These are phyloP conservation scores for Sparidentex hasta DNA, from an alignment of 2,797 vertebrate species.

Conservation along the genomic window DNA sequence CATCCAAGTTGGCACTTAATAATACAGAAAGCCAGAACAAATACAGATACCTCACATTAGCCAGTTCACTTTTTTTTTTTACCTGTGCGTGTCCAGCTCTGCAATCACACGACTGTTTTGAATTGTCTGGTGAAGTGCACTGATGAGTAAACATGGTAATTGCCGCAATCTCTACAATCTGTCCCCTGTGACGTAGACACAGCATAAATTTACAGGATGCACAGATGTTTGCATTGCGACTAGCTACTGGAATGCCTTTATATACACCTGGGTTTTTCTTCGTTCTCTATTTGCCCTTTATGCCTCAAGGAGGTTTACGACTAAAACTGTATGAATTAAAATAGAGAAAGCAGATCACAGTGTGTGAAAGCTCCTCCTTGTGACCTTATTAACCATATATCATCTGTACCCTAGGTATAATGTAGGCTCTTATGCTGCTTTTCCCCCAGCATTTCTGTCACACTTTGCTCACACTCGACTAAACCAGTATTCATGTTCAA, in stretches of 20 bases:
- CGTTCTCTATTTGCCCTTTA: not conserved
- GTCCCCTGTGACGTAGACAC: not conserved
- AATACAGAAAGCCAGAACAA: not conserved
- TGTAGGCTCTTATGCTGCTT: not conserved
- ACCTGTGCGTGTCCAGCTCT: not conserved
- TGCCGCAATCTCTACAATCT: not conserved
- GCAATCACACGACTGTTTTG: not conserved
- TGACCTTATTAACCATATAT: not conserved
- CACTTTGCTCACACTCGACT: constrained; percentile 1
- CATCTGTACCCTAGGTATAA: not conserved
- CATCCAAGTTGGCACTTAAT: not conserved
- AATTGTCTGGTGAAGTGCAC: too few relatives aligned
- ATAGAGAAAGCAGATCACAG: not conserved
- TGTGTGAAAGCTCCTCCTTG: not conserved
- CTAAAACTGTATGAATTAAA: constrained; percentile 9
- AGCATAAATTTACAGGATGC: constrained; percentile 7
- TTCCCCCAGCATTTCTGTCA: constrained; percentile 1
- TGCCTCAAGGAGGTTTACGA: not conserved
- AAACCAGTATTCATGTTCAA: not conserved
- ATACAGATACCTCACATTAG: not conserved
- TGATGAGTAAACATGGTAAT: too few relatives aligned
- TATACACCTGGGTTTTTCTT: not conserved
- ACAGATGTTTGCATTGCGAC: constrained; percentile 36
- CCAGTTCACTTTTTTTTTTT: not conserved
- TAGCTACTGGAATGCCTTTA: constrained; percentile 23